Evolutionary conservation across 1,140 invertebrate genomes (phyloP).

Genomic region (Ceratina japonica): DNA sequence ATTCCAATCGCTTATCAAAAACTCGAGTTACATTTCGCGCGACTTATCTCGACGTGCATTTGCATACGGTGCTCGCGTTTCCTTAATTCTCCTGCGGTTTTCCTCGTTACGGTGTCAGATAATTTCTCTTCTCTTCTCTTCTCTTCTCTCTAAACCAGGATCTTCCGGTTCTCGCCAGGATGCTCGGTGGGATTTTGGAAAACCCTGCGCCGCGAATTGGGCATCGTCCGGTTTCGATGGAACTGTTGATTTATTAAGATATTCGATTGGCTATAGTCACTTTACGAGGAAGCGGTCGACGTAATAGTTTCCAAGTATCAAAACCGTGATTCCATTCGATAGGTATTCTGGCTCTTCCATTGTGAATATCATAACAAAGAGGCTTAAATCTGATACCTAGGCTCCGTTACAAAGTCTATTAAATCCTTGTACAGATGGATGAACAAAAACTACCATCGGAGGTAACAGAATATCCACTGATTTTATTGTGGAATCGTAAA

Average conservation of each 20-base stretch:
- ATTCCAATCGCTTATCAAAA: too few species aligned
- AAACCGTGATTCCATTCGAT: background rate
- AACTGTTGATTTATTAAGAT: background rate
- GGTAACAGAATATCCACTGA: too few species aligned
- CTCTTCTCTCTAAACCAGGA: too few species aligned
- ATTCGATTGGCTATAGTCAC: background rate
- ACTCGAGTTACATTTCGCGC: too few species aligned
- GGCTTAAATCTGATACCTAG: too few species aligned
- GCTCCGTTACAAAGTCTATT: too few species aligned
- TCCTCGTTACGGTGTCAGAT: background rate
- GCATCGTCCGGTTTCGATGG: background rate
- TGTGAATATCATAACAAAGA: background rate
- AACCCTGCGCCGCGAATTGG: background rate
- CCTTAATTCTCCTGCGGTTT: background rate
- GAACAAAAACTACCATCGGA: too few species aligned
- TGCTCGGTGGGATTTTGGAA: background rate
- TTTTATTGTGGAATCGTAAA: too few species aligned
- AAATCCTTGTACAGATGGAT: too few species aligned
- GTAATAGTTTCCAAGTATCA: constrained; percentile 6
- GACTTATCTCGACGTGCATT: too few species aligned
- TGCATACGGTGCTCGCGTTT: background rate
- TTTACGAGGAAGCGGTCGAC: constrained; percentile 4
- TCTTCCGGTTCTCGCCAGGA: background rate
- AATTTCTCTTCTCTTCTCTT: too few species aligned
- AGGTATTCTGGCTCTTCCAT: background rate